phyloP scores from a whole-genome alignment of 2,113 vertebrate genomes.

The Prunella fulvescens region DNA sequence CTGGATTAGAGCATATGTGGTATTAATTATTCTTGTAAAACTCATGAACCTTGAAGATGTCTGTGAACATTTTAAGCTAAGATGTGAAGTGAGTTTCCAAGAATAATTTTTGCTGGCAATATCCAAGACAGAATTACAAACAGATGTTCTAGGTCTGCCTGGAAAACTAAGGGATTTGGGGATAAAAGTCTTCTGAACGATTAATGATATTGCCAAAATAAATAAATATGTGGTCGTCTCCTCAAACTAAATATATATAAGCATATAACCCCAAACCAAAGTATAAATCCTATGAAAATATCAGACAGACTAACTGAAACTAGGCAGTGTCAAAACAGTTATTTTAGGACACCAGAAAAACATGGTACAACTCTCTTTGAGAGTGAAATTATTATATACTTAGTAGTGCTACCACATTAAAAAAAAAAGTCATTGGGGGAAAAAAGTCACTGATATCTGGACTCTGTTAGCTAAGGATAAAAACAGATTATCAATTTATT shows the following conservation, averaged over 20 bases:
- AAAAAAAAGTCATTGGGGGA: accelerated
- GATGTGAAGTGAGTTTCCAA: not conserved
- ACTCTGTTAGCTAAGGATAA: not conserved
- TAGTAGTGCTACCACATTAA: not conserved
- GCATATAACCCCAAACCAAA: not conserved
- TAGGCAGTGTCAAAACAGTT: not conserved
- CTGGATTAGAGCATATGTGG: not conserved
- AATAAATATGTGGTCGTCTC: not conserved
- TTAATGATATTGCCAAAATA: slow-evolving; percentile 17
- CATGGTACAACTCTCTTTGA: not conserved
- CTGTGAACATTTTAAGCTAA: not conserved
- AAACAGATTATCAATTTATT: not conserved
- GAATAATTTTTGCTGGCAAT: not conserved
- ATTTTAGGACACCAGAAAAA: not conserved
- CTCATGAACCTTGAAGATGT: not conserved
- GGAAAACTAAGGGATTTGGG: not conserved
- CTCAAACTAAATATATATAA: not conserved
- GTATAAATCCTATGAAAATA: slow-evolving; percentile 7
- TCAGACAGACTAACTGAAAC: not conserved
- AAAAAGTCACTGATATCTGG: not conserved
- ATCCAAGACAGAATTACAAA: not conserved
- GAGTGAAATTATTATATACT: not conserved
- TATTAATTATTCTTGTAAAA: not conserved
- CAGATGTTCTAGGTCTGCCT: slow-evolving; percentile 2
- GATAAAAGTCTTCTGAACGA: not conserved